Percentiles rank a stretch among this genome's conserved stretches.
Evolutionary conservation across 1,140 invertebrate species (phyloP).

Genomic region (Drosophila nannoptera): DNA sequence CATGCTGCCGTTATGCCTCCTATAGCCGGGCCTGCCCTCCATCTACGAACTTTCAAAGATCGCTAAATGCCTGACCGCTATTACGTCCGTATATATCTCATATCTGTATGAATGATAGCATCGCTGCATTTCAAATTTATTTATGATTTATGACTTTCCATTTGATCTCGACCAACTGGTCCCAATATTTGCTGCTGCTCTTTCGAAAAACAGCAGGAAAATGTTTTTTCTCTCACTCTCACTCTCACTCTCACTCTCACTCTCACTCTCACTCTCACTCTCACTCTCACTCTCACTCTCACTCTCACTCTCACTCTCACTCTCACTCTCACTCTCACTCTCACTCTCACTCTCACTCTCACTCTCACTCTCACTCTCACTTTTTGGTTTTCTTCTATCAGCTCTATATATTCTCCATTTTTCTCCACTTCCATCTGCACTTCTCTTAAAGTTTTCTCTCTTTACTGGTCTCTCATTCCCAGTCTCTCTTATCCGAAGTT

Average conservation of each 20-base stretch:
- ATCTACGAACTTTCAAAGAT: constrained; percentile 14
- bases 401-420: background rate
- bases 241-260: background rate
- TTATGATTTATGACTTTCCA: no score
- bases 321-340: background rate
- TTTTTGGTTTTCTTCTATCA: background rate
- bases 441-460: background rate
- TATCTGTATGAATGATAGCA: no score
- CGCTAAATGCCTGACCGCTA: constrained; percentile 17
- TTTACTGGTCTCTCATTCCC: background rate
- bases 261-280: background rate
- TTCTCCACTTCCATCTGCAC: background rate
- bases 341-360: background rate
- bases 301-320: background rate
- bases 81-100: no score
- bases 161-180: no score
- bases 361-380: background rate
- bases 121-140: no score
- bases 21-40: constrained; percentile 12
- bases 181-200: no score
- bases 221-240: background rate
- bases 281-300: background rate
- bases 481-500: background rate
- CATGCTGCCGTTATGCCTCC: constrained; percentile 3
- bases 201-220: no score